Conservation (phyloP, 2,797 vertebrate species). For the Leuciscus waleckii region DNA sequence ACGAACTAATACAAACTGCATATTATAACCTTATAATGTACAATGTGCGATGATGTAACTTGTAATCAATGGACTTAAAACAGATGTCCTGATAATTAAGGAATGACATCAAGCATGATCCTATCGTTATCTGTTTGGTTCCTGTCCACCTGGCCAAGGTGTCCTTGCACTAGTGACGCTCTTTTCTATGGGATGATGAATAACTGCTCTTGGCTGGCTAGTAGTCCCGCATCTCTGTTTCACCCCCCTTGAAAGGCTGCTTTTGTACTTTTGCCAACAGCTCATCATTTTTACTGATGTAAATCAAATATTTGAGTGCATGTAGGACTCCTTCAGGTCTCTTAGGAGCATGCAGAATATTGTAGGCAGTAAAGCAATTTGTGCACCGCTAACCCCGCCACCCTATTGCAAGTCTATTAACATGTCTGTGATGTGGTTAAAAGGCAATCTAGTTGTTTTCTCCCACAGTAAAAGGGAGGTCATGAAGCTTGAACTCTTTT, state of each 20-base stretch:
- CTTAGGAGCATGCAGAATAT: constrained; percentile 36
- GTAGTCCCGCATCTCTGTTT: constrained; percentile 16
- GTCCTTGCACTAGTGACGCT: constrained; percentile 35
- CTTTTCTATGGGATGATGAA: constrained; percentile 24
- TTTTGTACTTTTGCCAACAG: constrained; percentile 41
- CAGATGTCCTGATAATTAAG: constrained; percentile 12
- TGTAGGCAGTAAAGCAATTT: constrained; percentile 46
- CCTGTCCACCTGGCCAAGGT: constrained; percentile 24
- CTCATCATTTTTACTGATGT: constrained; percentile 48
- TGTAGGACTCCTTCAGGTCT: constrained; percentile 29
- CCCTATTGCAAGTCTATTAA: constrained; percentile 38
- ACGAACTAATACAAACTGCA: neutral
- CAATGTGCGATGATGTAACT: neutral
- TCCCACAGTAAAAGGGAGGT: constrained; percentile 9
- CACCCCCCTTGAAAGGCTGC: neutral
- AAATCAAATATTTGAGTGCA: constrained; percentile 46
- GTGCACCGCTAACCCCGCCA: constrained; percentile 39
- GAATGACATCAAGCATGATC: neutral
- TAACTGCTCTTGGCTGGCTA: constrained; percentile 32
- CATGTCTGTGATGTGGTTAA: constrained; percentile 50
- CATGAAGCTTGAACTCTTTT: constrained; percentile 26
- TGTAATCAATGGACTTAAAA: constrained; percentile 14
- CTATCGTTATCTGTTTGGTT: constrained; percentile 12
- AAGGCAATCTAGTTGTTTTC: constrained; percentile 49
- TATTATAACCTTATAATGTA: neutral